Evolutionary conservation across 2,113 vertebrate genomes (phyloP).

Genomic region (Laticauda laticaudata): DNA sequence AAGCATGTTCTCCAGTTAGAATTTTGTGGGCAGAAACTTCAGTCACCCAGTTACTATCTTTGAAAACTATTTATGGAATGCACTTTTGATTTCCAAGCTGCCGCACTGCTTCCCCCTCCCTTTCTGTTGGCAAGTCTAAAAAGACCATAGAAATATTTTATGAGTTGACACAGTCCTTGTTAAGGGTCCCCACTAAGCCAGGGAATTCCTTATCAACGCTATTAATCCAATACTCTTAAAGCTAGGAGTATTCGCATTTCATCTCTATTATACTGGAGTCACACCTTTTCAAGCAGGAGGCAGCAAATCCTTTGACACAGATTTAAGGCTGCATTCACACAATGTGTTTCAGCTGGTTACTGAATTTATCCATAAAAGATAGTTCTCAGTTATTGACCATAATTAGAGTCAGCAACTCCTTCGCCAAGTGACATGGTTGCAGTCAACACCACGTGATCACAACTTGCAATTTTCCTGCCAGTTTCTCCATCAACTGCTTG

Average conservation of each 20-base stretch:
- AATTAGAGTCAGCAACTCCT: not conserved
- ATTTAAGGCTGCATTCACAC: not conserved
- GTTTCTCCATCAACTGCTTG: not conserved
- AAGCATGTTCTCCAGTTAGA: too few relatives aligned
- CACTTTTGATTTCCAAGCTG: too few relatives aligned
- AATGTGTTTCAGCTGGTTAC: not conserved
- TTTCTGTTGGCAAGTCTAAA: too few relatives aligned
- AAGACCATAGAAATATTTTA: too few relatives aligned
- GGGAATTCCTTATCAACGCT: not conserved
- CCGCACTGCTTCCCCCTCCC: too few relatives aligned
- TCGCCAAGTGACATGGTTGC: not conserved
- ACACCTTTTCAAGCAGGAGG: not conserved
- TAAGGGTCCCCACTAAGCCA: not conserved
- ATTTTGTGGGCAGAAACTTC: too few relatives aligned
- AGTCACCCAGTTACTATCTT: too few relatives aligned
- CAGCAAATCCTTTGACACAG: not conserved
- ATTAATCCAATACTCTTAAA: not conserved
- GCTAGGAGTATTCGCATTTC: not conserved
- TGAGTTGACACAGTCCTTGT: too few relatives aligned
- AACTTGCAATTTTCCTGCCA: not conserved
- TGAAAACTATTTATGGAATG: too few relatives aligned
- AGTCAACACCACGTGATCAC: not conserved
- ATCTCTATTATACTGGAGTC: not conserved
- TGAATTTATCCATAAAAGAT: not conserved
- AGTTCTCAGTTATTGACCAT: not conserved